Percentiles rank a stretch among this genome's conserved stretches.
Conservation (phyloP, 2,113 vertebrate species). For the Trachemys scripta region DNA sequence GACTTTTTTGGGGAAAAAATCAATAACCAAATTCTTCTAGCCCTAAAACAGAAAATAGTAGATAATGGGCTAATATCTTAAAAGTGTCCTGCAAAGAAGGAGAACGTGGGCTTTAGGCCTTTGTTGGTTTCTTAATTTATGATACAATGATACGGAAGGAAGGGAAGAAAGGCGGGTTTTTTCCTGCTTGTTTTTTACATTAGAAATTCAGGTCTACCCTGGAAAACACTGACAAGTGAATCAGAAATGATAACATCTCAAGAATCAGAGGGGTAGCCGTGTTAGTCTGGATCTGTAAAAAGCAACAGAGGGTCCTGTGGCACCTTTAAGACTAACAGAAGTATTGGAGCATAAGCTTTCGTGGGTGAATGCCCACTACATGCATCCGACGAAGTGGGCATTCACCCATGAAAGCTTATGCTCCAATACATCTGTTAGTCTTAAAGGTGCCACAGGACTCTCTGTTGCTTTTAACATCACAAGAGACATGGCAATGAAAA, state of each 20-base stretch:
- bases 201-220: background rate
- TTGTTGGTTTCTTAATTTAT: background rate
- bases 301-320: no score
- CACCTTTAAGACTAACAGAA: no score
- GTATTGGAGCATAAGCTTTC: no score
- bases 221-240: background rate
- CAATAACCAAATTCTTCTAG: background rate
- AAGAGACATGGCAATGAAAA: background rate
- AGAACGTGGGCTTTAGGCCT: background rate
- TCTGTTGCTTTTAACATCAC: background rate
- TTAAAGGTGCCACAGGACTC: no score
- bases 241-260: background rate
- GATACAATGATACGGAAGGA: background rate
- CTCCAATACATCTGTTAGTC: no score
- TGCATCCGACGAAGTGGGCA: no score
- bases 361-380: no score
- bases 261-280: background rate
- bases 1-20: accelerated
- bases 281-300: no score
- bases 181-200: background rate
- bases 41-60: background rate
- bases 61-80: background rate
- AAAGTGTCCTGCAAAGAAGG: background rate
- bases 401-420: no score
- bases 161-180: background rate